Conservation (phyloP, 2,797 vertebrate genomes). For the Luscinia luscinia region DNA sequence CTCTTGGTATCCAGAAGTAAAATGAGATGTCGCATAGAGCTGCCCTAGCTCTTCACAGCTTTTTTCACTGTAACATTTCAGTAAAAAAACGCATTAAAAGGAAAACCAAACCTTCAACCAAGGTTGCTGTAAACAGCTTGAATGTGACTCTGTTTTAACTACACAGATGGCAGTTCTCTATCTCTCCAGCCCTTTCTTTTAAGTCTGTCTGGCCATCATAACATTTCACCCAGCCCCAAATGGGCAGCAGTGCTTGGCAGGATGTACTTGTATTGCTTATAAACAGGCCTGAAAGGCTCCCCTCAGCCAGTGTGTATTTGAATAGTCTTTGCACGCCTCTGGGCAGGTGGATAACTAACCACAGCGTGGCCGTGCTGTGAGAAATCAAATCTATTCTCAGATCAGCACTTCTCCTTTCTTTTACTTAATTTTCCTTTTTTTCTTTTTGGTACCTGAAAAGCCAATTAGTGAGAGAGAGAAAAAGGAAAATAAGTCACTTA, state of each 20-base stretch:
- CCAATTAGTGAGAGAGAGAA: conserved; percentile 26
- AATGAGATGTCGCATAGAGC: conserved; percentile 49
- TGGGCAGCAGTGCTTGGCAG: neutral
- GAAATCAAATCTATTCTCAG: neutral
- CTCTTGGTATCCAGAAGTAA: conserved; percentile 24
- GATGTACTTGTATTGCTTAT: neutral
- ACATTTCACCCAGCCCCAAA: neutral
- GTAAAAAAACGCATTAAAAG: conserved; percentile 38
- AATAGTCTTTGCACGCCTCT: neutral
- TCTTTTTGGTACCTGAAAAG: neutral
- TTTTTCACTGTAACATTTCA: conserved; percentile 32
- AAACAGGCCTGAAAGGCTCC: neutral
- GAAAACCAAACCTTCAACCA: neutral
- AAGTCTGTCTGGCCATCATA: neutral
- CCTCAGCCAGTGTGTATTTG: neutral
- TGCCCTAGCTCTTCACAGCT: neutral
- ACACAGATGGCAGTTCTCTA: neutral
- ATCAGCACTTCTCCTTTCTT: conserved; percentile 61
- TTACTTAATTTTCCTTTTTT: conserved; percentile 42
- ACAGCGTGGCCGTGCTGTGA: neutral
- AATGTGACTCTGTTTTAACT: neutral
- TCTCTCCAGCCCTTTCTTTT: neutral
- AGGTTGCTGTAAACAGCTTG: neutral
- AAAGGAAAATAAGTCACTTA: conserved; percentile 45
- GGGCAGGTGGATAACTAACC: neutral